Evolutionary conservation across 1,140 invertebrate species (phyloP).

Genomic region (Neodiprion fabricii): DNA sequence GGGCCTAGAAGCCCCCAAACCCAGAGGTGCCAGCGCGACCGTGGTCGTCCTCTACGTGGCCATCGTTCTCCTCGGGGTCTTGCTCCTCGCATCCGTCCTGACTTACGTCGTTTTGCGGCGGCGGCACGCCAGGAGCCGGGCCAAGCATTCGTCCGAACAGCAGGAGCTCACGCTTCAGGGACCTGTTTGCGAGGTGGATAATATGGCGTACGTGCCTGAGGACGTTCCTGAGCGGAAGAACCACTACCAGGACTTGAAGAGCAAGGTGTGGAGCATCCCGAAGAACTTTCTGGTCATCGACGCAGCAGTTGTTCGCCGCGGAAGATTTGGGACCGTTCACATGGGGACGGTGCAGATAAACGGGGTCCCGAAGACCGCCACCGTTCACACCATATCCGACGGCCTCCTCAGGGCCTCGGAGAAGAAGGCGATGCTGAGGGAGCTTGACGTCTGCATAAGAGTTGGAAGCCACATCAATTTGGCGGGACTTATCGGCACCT

Average conservation of each 20-base stretch:
- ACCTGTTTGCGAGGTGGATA: conserved; percentile 69
- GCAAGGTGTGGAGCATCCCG: conserved; percentile 76
- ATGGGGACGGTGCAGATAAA: conserved; percentile 70
- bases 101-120: conserved; percentile 67
- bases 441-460: conserved; percentile 75
- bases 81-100: conserved; percentile 67
- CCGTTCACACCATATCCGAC: conserved; percentile 65
- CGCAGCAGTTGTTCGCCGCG: conserved; percentile 71
- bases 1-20: conserved; percentile 52
- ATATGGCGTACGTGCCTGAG: conserved; percentile 71
- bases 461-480: conserved; percentile 74
- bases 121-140: conserved; percentile 59
- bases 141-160: conserved; percentile 64
- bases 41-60: conserved; percentile 66
- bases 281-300: conserved; percentile 73
- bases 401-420: conserved; percentile 67
- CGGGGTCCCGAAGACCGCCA: conserved; percentile 42
- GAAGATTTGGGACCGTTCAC: conserved; percentile 77
- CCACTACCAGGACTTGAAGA: conserved; percentile 76
- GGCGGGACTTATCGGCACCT: conserved; percentile 78
- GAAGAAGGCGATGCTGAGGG: conserved; percentile 73
- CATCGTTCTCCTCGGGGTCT: conserved; percentile 66
- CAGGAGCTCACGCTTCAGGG: conserved; percentile 73
- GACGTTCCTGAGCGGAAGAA: conserved; percentile 71
- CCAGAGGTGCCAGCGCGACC: conserved; percentile 51